Evolutionary conservation across 2,888 invertebrate genomes (phyloP).

Genomic region (Argyresthia albistria): DNA sequence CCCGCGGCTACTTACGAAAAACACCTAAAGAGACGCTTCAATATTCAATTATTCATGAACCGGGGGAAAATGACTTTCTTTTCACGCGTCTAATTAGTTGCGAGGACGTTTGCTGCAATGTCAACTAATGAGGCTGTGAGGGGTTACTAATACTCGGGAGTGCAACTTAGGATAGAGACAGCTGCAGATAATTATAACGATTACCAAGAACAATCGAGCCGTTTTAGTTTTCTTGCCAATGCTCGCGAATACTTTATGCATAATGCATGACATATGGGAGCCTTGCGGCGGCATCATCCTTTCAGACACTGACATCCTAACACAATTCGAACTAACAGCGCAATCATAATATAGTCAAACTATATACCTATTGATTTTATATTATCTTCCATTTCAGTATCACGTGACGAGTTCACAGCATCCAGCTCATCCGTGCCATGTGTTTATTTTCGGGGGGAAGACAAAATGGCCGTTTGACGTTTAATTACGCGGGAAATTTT

Average conservation of each 20-base stretch:
- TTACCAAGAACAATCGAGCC: constrained; percentile 14
- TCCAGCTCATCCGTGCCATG: constrained; percentile 7
- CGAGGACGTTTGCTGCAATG: constrained; percentile 16
- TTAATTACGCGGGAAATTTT: constrained; percentile 46
- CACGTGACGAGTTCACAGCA: constrained; percentile 8
- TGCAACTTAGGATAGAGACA: constrained; percentile 14
- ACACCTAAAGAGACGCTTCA: constrained; percentile 33
- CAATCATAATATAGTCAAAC: too few species aligned
- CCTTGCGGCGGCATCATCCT: neutral
- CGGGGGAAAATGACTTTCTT: constrained; percentile 42
- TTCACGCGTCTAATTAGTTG: constrained; percentile 32
- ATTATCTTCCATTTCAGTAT: neutral
- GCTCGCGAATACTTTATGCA: constrained; percentile 3
- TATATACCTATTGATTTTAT: constrained; percentile 4
- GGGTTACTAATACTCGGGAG: constrained; percentile 14
- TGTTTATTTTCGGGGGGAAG: constrained; percentile 2
- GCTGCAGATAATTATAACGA: constrained; percentile 21
- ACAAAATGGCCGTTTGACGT: constrained; percentile 26
- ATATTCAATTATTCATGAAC: constrained; percentile 66
- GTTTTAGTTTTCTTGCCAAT: constrained; percentile 11
- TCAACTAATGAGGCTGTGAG: constrained; percentile 16
- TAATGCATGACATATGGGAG: neutral
- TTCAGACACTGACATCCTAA: constrained; percentile 2
- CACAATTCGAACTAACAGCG: neutral
- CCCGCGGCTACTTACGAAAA: constrained; percentile 39